Evolutionary conservation across 2,113 vertebrate species (phyloP), one percentile per base, ranked within the genome.

Genomic region (Anthoscopus minutus): DNA sequence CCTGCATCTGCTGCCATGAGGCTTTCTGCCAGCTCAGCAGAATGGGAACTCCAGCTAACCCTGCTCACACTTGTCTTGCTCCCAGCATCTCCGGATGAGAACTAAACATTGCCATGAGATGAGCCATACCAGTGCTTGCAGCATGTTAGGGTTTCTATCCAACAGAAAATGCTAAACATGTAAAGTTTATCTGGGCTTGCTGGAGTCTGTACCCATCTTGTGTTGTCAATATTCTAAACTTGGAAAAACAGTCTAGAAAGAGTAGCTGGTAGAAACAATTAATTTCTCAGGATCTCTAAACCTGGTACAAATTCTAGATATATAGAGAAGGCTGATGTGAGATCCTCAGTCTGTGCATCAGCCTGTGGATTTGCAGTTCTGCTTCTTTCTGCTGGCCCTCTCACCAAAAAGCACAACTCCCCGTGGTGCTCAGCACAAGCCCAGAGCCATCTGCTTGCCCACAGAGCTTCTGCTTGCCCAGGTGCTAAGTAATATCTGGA

Each of bases 11-110:
- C 86, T 95, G 80, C 81, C 87, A 40, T 1, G 0, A 73, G 92
- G 92, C 88, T 82, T 92, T 94, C 90, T 96, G 96, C 95, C 96
- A 96, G 45, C 65, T 91, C 92, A 90, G 92, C 88, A 92, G 76
- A 88, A 85, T 30, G 67, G 86, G 95, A 96, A 90, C 88, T 96
- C 92, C 88, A 50, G 48, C 95, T 92, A 50, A 92, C 88, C 91
- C 73, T 96, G 94, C 95, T 95, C 35, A 0, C 91, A 91, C 96
- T 95, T 96, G 96, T 87, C 94, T 94, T 51, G 61, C 69, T 72
- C 88, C 83, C 76, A 95, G 90, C 83, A 90, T 66, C 81, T 95
- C 92, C 27, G 19, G 92, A 66, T 94, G 80, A 78, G 77, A 93
- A 40, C 66, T 84, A 40, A 95, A 82, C 21, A 13, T 31, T 86